phyloP scores from a whole-genome alignment of 2,113 vertebrate genomes.

The Gambusia affinis region DNA sequence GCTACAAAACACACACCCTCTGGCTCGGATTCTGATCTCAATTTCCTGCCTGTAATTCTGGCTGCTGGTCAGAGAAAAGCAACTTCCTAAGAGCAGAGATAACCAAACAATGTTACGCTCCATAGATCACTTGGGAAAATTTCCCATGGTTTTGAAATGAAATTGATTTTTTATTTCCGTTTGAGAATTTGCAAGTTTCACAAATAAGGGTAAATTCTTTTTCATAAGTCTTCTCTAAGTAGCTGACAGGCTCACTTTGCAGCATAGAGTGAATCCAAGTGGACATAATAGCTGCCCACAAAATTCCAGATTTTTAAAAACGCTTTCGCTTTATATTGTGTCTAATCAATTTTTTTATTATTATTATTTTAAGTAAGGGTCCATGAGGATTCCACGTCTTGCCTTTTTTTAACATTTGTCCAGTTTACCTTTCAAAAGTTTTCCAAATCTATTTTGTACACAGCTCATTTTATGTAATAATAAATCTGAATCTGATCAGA shows the following conservation, averaged over 20 bases:
- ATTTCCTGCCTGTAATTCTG: constrained; percentile 79
- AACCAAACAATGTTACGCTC: constrained; percentile 60
- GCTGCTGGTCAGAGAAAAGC: constrained; percentile 68
- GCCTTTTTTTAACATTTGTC: neutral
- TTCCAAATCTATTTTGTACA: neutral
- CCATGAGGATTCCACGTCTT: neutral
- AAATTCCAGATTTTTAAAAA: neutral
- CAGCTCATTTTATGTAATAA: neutral
- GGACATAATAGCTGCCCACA: neutral
- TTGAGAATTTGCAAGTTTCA: neutral
- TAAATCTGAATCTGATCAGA: neutral
- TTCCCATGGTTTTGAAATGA: neutral
- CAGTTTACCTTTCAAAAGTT: neutral
- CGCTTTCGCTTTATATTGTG: neutral
- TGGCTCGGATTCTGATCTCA: constrained; percentile 73
- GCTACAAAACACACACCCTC: constrained; percentile 68
- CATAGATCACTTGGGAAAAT: constrained; percentile 36
- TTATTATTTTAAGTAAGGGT: too few relatives aligned
- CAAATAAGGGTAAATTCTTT: neutral
- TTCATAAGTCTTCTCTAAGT: neutral
- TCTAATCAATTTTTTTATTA: neutral
- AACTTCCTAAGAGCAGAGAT: constrained; percentile 73
- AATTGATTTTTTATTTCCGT: neutral
- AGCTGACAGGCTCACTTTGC: neutral
- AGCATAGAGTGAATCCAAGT: neutral